Evolutionary conservation across 2,113 vertebrate genomes (phyloP), one percentile per base, ranked within the genome.

Genomic region (Zingel zingel): DNA sequence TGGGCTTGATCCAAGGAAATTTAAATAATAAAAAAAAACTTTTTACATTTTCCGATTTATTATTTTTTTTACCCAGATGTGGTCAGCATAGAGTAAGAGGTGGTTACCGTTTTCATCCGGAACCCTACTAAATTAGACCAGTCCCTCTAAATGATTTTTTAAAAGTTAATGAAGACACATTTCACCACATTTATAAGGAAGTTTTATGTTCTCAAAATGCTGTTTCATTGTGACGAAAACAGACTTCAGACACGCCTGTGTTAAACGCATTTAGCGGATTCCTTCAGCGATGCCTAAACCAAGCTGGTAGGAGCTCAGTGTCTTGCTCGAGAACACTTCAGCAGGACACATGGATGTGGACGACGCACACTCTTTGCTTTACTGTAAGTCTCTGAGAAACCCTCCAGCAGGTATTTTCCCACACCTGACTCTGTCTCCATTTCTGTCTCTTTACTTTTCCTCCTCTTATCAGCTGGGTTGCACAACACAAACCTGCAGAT

Each of bases 391-490:
- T 54, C 27, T 85, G 85, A 53, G 59, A 57, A 62, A 45, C 10
- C 19, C 4, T 21, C 2, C 59, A 48, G 74, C 89, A 93, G 86
- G 23, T 88, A 86, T 81, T 86, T 73, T 68, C 63, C 63, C 82
- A 79, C 77, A 30, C 54, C 36, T 23, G 62, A 23, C 23, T 59
- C n/a, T 1, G 47, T 13, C 61, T 63, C 3, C 1, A 0, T 23
- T 19, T 39, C 61, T 51, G 15, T 81, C 51, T 85, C 71, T 86
- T 85, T 87, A 65, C 70, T 84, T 87, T 89, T 83, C 75, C 70
- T 71, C 27, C 67, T 13, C 58, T 89, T 88, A 92, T 93, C 90
- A 78, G 77, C 54, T n/a, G 3, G 4, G 33, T 91, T 91, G 58
- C 57, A 6, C 53, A 91, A 89, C 13, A 43, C 4, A 19, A 58